Evolutionary conservation across 2,888 invertebrate species (phyloP), one percentile per base, ranked within the genome.

Genomic region (Machimus atricapillus): DNA sequence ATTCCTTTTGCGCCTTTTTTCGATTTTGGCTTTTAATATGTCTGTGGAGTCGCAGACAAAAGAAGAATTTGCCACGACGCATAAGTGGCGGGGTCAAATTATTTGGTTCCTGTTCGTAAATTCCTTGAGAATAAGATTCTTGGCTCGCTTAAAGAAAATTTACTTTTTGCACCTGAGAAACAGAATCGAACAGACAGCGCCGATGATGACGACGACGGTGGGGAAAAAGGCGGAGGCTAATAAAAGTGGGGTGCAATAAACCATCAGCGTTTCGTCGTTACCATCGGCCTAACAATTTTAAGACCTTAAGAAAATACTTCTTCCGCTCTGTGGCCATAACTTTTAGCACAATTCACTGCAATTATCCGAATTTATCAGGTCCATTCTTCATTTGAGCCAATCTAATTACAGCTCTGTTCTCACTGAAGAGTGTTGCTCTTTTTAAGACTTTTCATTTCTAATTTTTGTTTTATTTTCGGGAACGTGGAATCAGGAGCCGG

Each of bases 321-420:
- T 52, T 76, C 76, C 52, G 76, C 52, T 82, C 82, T 14, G 19
- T 58, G 27, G 34, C 46, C 85, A 85, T 85, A 76, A 76, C 46
- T 85, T 85, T 85, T 85, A 76, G 43, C 52, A 85, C 85, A 85
- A 86, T 86, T 86, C 77, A 23, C 77, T 86, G 85, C 85, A 86
- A 86, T 86, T 77, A 86, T 86, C 76, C 77, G 77, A 86, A 86
- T 86, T 86, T 86, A 86, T 86, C 77, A 76, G 76, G 52, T 37
- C 85, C 85, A 86, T 86, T 86, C 77, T 77, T 56, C 77, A 76
- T 77, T 86, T 86, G 19, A 37, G 76, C 52, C 74, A 86, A 86
- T 86, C 77, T 86, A 86, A 86, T 86, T 86, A 86, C 85, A 86
- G 77, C 76, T 56, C 56, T 77, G 66, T 82, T 82, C 82, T 82